Evolutionary conservation across 2,797 vertebrate genomes (phyloP), one percentile per base, ranked within the genome.

Genomic region (Rallus crepitans): DNA sequence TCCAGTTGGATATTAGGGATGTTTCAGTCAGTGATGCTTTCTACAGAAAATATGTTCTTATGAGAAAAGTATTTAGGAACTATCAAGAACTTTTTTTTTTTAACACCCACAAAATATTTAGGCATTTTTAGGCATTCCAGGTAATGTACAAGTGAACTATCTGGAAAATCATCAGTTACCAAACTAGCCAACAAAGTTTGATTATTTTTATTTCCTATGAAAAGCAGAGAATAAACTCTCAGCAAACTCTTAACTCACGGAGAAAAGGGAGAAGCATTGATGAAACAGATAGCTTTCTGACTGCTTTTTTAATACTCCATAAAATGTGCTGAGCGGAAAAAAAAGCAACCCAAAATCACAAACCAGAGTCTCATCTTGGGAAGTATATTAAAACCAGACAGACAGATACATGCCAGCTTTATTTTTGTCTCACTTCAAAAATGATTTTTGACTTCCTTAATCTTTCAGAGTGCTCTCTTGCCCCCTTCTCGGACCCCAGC

Each of bases 321-420:
- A 87, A 94, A 97, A 96, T 92, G 59, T 96, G 93, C 94, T 93
- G 94, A 96, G 90, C 77, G 59, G 81, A 79, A 94, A 79, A 45
- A 81, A 94, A 79, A 69, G 8, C 52, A 95, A 79, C 55, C 80
- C 66, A 66, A 93, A 97, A 94, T 96, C 71, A 89, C 59, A 90
- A 95, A 68, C 80, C 86, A 90, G 73, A 48, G 15, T 40, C 72
- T 95, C 83, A 66, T 94, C 68, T 79, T 76, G 85, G 92, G 59
- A 93, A 96, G 52, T 12, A 87, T 75, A 96, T 96, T 87, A 70
- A 96, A 93, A 96, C 89, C 94, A 96, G 93, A 90, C 79, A 59
- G 64, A 64, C 18, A 87, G 52, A 86, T 27, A 79, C 20, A 35
- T 14, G 65, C 86, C 95, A 95, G 92, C 28, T 94, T 87, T 89